phyloP scores from a whole-genome alignment of 1,140 invertebrate species.

The Nilaparvata lugens region DNA sequence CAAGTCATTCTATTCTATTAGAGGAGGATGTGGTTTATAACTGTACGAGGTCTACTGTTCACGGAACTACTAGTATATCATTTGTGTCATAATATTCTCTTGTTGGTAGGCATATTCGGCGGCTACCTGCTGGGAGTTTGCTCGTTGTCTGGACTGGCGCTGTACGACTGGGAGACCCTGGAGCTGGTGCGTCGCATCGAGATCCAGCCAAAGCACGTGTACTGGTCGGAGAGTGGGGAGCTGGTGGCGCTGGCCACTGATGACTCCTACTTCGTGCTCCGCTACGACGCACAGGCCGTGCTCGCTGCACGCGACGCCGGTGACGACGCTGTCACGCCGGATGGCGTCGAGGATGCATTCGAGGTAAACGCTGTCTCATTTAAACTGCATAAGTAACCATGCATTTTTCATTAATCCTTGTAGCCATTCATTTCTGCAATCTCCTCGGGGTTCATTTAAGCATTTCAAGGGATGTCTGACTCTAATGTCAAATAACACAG shows the following conservation, averaged over 20 bases:
- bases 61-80: too few species aligned
- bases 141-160: slow-evolving; percentile 84
- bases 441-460: too few species aligned
- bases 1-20: too few species aligned
- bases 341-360: slow-evolving; percentile 95
- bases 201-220: slow-evolving; percentile 87
- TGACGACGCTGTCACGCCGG: slow-evolving; percentile 55
- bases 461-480: too few species aligned
- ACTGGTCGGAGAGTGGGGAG: slow-evolving; percentile 95
- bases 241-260: slow-evolving; percentile 91
- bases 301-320: slow-evolving; percentile 42
- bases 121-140: slow-evolving; percentile 90
- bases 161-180: slow-evolving; percentile 96
- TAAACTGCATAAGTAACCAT: background rate
- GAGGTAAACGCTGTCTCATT: too few species aligned
- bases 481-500: too few species aligned
- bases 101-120: slow-evolving; percentile 78
- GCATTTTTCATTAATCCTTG: background rate
- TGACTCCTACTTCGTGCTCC: slow-evolving; percentile 92
- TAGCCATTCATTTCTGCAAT: too few species aligned
- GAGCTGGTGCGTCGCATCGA: slow-evolving; percentile 91
- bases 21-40: background rate
- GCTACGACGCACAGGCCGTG: slow-evolving; percentile 69
- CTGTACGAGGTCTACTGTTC: background rate
- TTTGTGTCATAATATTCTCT: background rate